Evolutionary conservation across 2,113 vertebrate genomes (phyloP).

Genomic region (Ochotona curzoniae): DNA sequence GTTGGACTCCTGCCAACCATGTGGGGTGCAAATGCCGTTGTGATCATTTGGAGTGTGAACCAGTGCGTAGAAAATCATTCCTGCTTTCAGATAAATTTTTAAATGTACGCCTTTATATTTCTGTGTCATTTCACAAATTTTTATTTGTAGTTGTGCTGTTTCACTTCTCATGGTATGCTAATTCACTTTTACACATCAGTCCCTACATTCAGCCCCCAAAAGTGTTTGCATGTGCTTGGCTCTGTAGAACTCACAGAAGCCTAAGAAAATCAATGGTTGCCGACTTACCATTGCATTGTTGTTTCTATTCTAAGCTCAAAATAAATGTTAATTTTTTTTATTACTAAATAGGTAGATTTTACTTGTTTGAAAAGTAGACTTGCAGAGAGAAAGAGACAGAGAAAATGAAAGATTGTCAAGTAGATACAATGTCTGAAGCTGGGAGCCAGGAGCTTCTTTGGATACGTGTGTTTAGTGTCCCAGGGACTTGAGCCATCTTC

Average conservation of each 20-base stretch:
- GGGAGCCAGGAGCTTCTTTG: too few relatives aligned
- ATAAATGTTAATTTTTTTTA: background rate
- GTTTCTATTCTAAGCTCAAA: background rate
- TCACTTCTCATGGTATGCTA: background rate
- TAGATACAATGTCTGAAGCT: too few relatives aligned
- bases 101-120: constrained; percentile 25
- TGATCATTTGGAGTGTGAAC: too few relatives aligned
- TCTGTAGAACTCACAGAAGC: background rate
- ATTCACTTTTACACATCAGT: background rate
- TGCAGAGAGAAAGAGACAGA: too few relatives aligned
- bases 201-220: background rate
- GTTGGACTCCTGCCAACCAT: too few relatives aligned
- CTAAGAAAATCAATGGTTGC: background rate
- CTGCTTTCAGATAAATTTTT: too few relatives aligned
- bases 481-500: too few relatives aligned
- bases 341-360: background rate
- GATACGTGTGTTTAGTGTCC: too few relatives aligned
- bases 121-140: background rate
- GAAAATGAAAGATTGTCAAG: too few relatives aligned
- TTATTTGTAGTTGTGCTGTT: background rate
- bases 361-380: too few relatives aligned
- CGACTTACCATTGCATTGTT: background rate
- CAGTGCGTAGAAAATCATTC: too few relatives aligned
- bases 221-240: background rate
- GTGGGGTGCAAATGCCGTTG: too few relatives aligned